Evolutionary conservation across 2,113 vertebrate species (phyloP).

Genomic region (Podarcis raffonei): DNA sequence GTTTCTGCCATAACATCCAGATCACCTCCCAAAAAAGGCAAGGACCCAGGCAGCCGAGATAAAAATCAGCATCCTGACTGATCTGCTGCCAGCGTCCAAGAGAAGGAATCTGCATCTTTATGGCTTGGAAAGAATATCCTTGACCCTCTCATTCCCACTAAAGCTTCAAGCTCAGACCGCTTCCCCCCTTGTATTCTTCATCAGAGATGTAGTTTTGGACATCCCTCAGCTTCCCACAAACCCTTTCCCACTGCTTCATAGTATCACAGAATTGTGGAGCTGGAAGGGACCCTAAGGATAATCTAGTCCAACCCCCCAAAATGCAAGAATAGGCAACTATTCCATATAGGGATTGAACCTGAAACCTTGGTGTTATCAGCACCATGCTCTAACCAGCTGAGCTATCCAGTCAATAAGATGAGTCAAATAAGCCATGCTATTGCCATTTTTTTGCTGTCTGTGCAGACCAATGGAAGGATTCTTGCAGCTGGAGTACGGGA

Average conservation of each 20-base stretch:
- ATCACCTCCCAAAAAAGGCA: conserved; percentile 40
- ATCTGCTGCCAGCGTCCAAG: conserved; percentile 14
- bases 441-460: not conserved
- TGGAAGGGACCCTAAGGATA: no score
- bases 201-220: not conserved
- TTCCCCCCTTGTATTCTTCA: not conserved
- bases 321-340: no score
- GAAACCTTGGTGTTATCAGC: no score
- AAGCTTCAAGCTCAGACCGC: not conserved
- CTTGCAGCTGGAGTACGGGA: not conserved
- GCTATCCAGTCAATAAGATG: accelerated
- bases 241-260: not conserved
- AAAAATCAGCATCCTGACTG: not conserved
- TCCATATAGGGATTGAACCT: no score
- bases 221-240: not conserved
- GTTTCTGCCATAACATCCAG: conserved; percentile 18
- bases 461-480: not conserved
- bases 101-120: not conserved
- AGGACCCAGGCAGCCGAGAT: not conserved
- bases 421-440: not conserved
- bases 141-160: not conserved
- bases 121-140: not conserved
- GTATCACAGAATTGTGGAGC: no score
- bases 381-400: no score
- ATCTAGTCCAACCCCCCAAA: no score